These are phyloP conservation scores for Dicerorhinus sumatrensis DNA, from an alignment of 2,113 vertebrate species.

Conservation along the genomic window DNA sequence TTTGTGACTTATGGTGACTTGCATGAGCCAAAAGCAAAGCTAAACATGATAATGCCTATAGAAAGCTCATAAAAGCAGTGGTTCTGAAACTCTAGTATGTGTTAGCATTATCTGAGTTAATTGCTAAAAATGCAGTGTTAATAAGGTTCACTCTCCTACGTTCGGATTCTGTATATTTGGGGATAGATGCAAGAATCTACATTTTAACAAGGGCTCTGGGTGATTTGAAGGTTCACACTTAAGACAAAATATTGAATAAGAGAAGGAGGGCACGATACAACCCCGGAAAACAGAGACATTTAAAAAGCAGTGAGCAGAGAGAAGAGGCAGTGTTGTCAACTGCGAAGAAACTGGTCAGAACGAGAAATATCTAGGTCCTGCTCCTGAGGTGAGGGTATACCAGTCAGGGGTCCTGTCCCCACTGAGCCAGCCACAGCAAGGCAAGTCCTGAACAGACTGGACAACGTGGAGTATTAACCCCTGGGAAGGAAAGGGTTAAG, in stretches of 20 bases:
- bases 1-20: neutral
- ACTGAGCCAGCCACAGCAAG: neutral
- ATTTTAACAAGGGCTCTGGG: neutral
- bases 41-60: neutral
- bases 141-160: neutral
- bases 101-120: conserved; percentile 5
- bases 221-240: neutral
- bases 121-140: neutral
- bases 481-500: neutral
- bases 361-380: neutral
- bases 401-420: neutral
- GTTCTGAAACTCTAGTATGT: neutral
- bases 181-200: neutral
- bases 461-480: neutral
- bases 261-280: neutral
- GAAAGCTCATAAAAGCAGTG: neutral
- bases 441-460: neutral
- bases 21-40: neutral
- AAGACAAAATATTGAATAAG: conserved; percentile 30
- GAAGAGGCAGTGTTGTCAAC: neutral
- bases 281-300: neutral
- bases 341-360: neutral
- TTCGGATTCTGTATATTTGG: neutral
- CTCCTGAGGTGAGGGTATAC: neutral
- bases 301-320: neutral